A percentile compares a stretch with the other conserved stretches of the same genome.
Evolutionary conservation across 2,888 invertebrate genomes (phyloP).

Genomic region (Cyrtodaria siliqua): DNA sequence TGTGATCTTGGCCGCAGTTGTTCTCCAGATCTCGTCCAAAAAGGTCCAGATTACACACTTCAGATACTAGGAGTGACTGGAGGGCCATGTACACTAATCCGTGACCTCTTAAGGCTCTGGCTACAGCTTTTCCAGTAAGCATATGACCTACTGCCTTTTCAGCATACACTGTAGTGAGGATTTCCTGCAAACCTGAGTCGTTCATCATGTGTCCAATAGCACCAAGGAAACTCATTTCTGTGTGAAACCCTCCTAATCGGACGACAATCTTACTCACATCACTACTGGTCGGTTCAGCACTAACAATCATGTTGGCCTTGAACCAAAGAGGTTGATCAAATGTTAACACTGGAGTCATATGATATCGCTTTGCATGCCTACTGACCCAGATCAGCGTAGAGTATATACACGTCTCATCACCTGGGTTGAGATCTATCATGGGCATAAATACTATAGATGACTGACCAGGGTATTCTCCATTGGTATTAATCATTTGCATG

Average conservation of each 20-base stretch:
- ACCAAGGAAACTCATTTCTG: slow-evolving; percentile 68
- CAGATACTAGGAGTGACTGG: not conserved
- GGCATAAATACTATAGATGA: slow-evolving; percentile 15
- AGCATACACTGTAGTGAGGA: slow-evolving; percentile 35
- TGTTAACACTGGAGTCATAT: slow-evolving; percentile 53
- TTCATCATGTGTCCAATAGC: slow-evolving; percentile 54
- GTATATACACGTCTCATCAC: slow-evolving; percentile 38
- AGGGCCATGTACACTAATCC: not conserved
- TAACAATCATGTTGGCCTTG: slow-evolving; percentile 44
- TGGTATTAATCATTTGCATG: slow-evolving; percentile 18
- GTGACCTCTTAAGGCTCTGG: slow-evolving; percentile 10
- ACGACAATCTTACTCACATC: slow-evolving; percentile 27
- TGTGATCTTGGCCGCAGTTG: not conserved
- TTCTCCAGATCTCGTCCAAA: not conserved
- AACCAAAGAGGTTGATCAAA: slow-evolving; percentile 67
- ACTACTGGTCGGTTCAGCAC: slow-evolving; percentile 9
- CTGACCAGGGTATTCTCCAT: slow-evolving; percentile 15
- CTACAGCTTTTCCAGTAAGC: slow-evolving; percentile 15
- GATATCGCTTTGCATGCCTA: slow-evolving; percentile 19
- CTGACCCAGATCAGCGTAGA: slow-evolving; percentile 52
- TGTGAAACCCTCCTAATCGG: slow-evolving; percentile 48
- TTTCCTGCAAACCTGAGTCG: slow-evolving; percentile 38
- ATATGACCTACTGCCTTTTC: slow-evolving; percentile 9
- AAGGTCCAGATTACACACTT: no score
- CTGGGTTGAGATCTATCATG: slow-evolving; percentile 23